phyloP scores from a whole-genome alignment of 2,888 invertebrate genomes.

The Kryphioiulus occultus region DNA sequence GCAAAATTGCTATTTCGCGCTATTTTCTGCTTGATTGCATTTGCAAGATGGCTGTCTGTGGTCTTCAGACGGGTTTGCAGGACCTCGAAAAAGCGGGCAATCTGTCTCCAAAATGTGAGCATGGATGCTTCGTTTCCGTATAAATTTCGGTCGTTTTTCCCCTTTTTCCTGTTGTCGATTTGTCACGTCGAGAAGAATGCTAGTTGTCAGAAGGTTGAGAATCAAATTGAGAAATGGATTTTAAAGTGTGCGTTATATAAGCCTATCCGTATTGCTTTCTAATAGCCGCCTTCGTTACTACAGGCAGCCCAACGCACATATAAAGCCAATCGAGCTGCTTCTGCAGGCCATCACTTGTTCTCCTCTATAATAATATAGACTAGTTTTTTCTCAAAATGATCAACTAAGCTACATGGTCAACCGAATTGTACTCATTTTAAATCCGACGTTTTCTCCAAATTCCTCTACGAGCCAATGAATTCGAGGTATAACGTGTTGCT shows the following conservation, averaged over 20 bases:
- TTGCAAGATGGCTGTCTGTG: not conserved
- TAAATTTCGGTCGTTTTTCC: constrained; percentile 37
- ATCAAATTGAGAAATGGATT: constrained; percentile 48
- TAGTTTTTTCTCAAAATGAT: constrained; percentile 13
- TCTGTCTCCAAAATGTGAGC: constrained; percentile 39
- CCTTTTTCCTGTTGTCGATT: constrained; percentile 44
- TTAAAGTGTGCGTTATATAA: constrained; percentile 47
- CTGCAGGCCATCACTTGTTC: not conserved
- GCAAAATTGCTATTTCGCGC: not conserved
- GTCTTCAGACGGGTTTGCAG: not conserved
- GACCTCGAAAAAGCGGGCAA: constrained; percentile 17
- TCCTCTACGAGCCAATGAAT: not conserved
- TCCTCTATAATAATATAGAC: not conserved
- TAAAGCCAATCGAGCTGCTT: constrained; percentile 31
- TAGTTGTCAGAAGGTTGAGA: constrained; percentile 48
- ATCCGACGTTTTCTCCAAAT: not conserved
- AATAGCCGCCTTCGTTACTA: not conserved
- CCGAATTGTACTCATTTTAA: constrained; percentile 26
- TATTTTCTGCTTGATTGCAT: not conserved
- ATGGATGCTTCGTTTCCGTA: constrained; percentile 46
- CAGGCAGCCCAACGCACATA: constrained; percentile 21
- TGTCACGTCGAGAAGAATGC: constrained; percentile 47
- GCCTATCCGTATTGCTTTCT: constrained; percentile 44
- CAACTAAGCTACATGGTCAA: constrained; percentile 26
- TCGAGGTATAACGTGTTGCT: not conserved